Evolutionary conservation across 2,797 vertebrate genomes (phyloP), one percentile per base, ranked within the genome.

Genomic region (Dicrostonyx torquatus): DNA sequence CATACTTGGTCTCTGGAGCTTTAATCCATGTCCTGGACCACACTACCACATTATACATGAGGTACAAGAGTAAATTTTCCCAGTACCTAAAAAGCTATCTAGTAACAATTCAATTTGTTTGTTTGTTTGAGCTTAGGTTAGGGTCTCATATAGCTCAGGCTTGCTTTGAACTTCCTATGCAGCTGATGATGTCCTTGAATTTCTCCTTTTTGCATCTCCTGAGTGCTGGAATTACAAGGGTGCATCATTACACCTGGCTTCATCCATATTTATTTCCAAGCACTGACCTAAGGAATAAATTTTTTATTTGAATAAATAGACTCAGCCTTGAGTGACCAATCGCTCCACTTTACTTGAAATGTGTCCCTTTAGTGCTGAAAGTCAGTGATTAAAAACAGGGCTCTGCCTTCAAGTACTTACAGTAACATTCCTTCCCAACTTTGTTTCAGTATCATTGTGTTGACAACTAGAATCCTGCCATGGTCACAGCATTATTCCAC

Each of bases 381-480:
- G 13, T 86, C 45, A 72, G 40, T 79, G 58, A 14, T n/a, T 87
- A 78, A 93, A 89, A 91, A 34, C 55, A 87, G 45, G 26, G 20
- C 2, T 17, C 4, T 79, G 34, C 5, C 13, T 91, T 78, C 70
- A 82, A 73, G 31, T 91, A 75, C n/a, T 82, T 68, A 43, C 3
- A 78, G 14, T 86, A 86, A 70, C 40, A 93, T 85, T 93, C 8
- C 72, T 95, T 84, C 13, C 18, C 2, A 60, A 31, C 31, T 95
- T 50, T 93, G 24, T 15, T 93, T 89, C 70, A 84, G 60, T 66
- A 55, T 48, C 40, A 48, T 70, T 22, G 24, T 64, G 58, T 60
- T 89, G 53, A 94, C 75, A 92, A 87, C 22, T 55, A 88, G 48
- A 95, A 93, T 84, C 77, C 29, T 29, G 26, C 48, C 20, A 26